Conservation (phyloP, 2,113 vertebrate genomes). For the Pterocles gutturalis region DNA sequence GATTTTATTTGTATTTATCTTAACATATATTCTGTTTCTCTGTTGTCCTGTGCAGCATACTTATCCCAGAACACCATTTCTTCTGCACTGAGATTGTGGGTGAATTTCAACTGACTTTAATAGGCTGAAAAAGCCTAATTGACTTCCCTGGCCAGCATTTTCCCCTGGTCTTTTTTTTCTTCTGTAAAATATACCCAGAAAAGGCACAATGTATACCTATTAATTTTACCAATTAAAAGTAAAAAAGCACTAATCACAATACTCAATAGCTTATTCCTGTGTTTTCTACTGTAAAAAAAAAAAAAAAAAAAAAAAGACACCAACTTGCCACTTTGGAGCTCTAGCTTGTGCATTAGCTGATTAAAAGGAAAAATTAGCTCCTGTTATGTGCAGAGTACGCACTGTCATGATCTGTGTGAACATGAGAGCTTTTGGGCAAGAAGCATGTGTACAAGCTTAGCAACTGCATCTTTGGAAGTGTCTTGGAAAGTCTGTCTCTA, state of each 20-base stretch:
- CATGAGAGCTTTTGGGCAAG: not conserved
- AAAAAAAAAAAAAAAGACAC: not conserved
- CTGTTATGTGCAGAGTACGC: not conserved
- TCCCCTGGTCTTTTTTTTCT: not conserved
- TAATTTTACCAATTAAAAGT: not conserved
- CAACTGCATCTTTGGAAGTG: not conserved
- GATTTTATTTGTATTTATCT: not conserved
- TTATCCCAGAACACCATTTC: not conserved
- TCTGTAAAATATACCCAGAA: not conserved
- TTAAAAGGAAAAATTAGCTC: not conserved
- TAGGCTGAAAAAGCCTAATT: not conserved
- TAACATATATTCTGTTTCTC: not conserved
- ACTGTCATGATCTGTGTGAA: slow-evolving; percentile 1
- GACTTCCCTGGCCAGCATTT: not conserved
- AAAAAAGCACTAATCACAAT: not conserved
- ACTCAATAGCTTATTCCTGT: not conserved
- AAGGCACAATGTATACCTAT: not conserved
- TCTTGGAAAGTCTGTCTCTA: not conserved
- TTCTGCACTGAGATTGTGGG: not conserved
- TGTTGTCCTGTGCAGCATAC: not conserved
- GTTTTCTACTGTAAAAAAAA: not conserved
- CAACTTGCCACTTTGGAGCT: not conserved
- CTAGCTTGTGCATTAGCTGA: not conserved
- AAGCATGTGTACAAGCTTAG: not conserved
- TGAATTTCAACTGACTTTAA: not conserved